Percentiles rank a stretch among this genome's conserved stretches.
These are phyloP conservation scores for Papilio dardanus DNA, from an alignment of 1,140 invertebrate species.

Conservation along the genomic window DNA sequence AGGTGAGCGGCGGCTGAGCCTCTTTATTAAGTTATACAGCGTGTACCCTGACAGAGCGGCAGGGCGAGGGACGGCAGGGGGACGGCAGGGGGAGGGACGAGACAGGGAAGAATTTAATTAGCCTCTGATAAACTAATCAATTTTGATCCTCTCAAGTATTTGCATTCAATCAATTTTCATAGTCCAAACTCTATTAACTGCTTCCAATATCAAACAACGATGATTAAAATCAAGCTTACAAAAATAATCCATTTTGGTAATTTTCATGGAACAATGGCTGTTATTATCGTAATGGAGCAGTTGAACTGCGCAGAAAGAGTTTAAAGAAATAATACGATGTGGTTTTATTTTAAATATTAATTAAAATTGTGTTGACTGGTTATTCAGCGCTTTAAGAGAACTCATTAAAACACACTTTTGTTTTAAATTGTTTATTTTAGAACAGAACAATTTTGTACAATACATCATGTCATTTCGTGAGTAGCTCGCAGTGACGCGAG, in stretches of 20 bases:
- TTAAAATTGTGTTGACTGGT: too few relatives aligned
- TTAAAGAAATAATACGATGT: too few relatives aligned
- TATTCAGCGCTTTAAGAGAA: too few relatives aligned
- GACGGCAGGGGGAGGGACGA: background rate
- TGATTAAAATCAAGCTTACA: background rate
- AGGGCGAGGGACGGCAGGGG: background rate
- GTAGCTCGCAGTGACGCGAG: background rate
- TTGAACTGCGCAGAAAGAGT: too few relatives aligned
- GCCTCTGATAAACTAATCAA: background rate
- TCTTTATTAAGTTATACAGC: constrained; percentile 6
- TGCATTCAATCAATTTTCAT: background rate
- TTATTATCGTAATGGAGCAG: too few relatives aligned
- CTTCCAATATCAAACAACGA: background rate
- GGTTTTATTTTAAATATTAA: too few relatives aligned
- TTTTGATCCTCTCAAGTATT: constrained; percentile 15
- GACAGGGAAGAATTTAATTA: constrained; percentile 6
- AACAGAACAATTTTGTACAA: constrained; percentile 21
- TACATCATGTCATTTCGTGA: background rate
- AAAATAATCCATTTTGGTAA: too few relatives aligned
- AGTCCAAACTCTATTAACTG: background rate
- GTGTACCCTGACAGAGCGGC: background rate
- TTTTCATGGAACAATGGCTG: too few relatives aligned
- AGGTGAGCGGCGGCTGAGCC: background rate
- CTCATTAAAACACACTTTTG: too few relatives aligned
- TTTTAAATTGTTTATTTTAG: constrained; percentile 14